These are phyloP conservation scores for Chiloscyllium plagiosum DNA, from an alignment of 2,113 vertebrate genomes.

Conservation along the genomic window DNA sequence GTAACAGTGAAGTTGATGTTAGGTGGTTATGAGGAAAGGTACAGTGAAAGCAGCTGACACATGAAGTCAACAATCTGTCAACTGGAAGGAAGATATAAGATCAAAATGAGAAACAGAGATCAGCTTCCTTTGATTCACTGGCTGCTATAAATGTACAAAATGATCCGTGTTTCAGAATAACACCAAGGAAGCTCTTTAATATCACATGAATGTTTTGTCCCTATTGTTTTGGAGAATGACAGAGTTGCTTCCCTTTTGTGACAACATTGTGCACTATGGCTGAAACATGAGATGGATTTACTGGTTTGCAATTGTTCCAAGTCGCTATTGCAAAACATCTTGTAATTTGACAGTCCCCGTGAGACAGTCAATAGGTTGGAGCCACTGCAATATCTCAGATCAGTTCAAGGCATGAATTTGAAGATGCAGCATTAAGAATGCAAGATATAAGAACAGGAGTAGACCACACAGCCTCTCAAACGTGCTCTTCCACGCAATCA, in stretches of 20 bases:
- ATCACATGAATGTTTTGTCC: neutral
- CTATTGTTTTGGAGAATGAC: neutral
- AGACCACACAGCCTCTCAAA: neutral
- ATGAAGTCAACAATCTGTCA: neutral
- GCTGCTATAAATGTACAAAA: neutral
- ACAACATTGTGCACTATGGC: neutral
- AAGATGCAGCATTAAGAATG: neutral
- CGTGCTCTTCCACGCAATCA: neutral
- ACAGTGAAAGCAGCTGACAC: neutral
- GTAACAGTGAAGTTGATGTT: neutral
- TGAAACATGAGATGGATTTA: neutral
- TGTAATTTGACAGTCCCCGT: neutral
- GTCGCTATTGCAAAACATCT: neutral
- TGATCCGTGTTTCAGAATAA: neutral
- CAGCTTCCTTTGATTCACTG: neutral
- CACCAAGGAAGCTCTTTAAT: neutral
- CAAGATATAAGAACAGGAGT: neutral
- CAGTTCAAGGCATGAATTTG: neutral
- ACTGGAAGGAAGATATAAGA: neutral
- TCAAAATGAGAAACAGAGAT: neutral
- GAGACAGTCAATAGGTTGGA: neutral
- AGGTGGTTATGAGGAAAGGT: neutral
- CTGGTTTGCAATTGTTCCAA: neutral
- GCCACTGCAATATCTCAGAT: neutral
- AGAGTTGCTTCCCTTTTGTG: neutral